phyloP scores from a whole-genome alignment of 2,888 invertebrate genomes.

The Leptinotarsa rubiginosa region DNA sequence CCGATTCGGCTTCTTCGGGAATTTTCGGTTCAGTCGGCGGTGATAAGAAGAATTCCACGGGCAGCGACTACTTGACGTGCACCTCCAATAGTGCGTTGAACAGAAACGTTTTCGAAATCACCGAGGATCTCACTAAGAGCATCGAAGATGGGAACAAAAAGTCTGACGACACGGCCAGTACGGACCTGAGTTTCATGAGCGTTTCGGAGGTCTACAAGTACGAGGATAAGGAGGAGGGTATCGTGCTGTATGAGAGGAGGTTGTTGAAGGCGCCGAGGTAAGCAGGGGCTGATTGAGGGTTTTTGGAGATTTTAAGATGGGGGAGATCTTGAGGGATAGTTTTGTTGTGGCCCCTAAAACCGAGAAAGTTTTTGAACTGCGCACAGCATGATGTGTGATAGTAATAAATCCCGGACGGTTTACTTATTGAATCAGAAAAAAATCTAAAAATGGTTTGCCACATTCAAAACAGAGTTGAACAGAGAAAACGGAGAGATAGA shows the following conservation, averaged over 20 bases:
- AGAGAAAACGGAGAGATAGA: no score
- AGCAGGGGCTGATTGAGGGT: conserved; percentile 50
- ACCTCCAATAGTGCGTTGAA: conserved; percentile 52
- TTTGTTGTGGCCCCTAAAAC: no score
- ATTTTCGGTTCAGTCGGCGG: background rate
- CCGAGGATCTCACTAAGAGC: conserved; percentile 45
- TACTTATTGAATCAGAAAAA: no score
- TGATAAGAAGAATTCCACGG: conserved; percentile 43
- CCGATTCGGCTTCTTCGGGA: conserved; percentile 10
- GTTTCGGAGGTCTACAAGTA: conserved; percentile 82
- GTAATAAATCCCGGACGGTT: no score
- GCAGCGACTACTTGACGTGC: conserved; percentile 63
- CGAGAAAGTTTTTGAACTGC: no score
- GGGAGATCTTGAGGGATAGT: no score
- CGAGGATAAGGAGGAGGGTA: conserved; percentile 77
- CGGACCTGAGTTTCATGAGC: conserved; percentile 67
- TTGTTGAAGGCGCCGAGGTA: conserved; percentile 70
- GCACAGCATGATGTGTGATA: no score
- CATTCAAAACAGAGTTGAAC: no score
- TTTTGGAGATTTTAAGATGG: no score
- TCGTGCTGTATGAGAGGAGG: conserved; percentile 77
- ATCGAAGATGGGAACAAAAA: conserved; percentile 35
- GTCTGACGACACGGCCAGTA: conserved; percentile 34
- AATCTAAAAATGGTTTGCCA: no score
- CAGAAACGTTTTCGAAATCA: conserved; percentile 56